phyloP scores from a whole-genome alignment of 2,888 invertebrate genomes.

The Auanema sp. region DNA sequence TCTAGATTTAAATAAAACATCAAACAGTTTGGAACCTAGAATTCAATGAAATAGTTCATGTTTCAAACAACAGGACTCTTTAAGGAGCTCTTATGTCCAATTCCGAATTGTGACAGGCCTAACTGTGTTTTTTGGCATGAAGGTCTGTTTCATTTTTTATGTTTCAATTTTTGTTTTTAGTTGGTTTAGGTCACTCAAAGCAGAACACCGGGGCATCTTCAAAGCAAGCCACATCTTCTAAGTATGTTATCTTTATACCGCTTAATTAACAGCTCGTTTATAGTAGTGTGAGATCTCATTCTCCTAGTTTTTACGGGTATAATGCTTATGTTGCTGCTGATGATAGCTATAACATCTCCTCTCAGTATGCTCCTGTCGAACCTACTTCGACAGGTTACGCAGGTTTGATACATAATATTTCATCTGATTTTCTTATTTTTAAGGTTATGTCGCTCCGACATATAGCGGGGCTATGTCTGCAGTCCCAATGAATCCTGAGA shows the following conservation, averaged over 20 bases:
- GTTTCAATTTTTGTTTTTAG: not conserved
- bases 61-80: constrained; percentile 16
- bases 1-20: not conserved
- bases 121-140: constrained; percentile 20
- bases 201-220: not conserved
- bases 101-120: constrained; percentile 4
- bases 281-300: no score
- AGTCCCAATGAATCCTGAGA: no score
- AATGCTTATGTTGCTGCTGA: not conserved
- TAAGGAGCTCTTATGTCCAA: constrained; percentile 18
- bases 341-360: not conserved
- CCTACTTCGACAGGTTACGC: not conserved
- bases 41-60: constrained; percentile 5
- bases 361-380: not conserved
- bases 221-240: not conserved
- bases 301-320: not conserved
- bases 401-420: not conserved
- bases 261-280: not conserved
- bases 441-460: no score
- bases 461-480: no score
- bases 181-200: not conserved
- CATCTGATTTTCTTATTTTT: no score
- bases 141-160: constrained; percentile 5
- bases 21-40: not conserved
- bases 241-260: not conserved